A percentile compares a stretch with the other conserved stretches of the same genome.
Evolutionary conservation across 2,113 vertebrate genomes (phyloP).

Genomic region (Esox niger): DNA sequence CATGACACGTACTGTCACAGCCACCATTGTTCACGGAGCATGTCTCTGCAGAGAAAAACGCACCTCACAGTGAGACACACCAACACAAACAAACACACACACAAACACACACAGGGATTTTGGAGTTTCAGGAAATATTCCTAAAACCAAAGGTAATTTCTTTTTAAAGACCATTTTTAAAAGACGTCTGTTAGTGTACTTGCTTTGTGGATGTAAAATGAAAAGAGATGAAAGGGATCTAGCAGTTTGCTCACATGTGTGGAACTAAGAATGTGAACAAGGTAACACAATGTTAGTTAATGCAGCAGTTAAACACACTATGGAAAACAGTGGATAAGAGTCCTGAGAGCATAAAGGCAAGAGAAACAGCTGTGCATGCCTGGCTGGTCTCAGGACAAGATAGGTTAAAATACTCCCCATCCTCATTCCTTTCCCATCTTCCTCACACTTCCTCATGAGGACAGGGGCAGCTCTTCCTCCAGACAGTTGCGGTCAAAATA

Average conservation of each 20-base stretch:
- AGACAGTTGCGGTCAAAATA: conserved; percentile 40
- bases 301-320: conserved; percentile 17
- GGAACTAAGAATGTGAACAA: conserved; percentile 2
- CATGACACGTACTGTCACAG: conserved; percentile 96
- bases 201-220: neutral
- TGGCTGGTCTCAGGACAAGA: conserved; percentile 31
- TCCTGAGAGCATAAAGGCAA: conserved; percentile 8
- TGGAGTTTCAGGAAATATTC: neutral
- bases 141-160: neutral
- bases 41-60: conserved; percentile 78
- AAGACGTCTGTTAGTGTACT: neutral
- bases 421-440: neutral
- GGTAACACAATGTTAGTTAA: conserved; percentile 17
- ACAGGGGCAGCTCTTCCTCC: conserved; percentile 32
- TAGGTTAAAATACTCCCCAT: conserved; percentile 4
- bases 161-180: neutral
- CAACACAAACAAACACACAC: conserved; percentile 12
- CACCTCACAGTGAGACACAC: conserved; percentile 14
- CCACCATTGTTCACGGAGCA: conserved; percentile 97
- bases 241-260: conserved; percentile 10
- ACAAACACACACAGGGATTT: neutral
- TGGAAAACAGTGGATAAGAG: conserved; percentile 14
- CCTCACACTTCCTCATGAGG: conserved; percentile 22
- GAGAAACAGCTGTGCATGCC: conserved; percentile 19
- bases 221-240: conserved; percentile 18